Evolutionary conservation across 2,797 vertebrate genomes (phyloP), one percentile per base, ranked within the genome.

Genomic region (Bufotes viridis): DNA sequence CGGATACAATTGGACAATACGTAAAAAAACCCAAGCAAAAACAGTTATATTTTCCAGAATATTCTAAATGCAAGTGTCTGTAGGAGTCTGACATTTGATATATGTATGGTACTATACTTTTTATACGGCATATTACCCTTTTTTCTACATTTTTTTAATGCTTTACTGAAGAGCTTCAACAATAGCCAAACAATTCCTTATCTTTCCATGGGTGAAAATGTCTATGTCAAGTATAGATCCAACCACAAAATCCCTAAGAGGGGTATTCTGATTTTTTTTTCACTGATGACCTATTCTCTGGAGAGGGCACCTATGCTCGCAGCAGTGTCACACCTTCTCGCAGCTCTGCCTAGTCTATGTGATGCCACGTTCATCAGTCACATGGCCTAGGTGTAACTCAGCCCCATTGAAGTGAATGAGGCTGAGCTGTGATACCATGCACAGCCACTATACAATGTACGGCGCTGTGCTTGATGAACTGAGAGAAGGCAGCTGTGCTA

Each of bases 1-100:
- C 22, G 22, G 12, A 78, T 24, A 13, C 5, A 15, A 51, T 53
- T 55, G 74, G 74, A 78, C 74, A 78, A 78, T 24, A 9, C 22
- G 53, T 75, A 15, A 18, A 63, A 76, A 78, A 78, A 51, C 51
- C 53, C 74, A 55, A 78, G 55, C 22, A 78, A 17, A 78, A 78
- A 55, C 51, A 78, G 5, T 53, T 8, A 53, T 24, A 78, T 78
- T 49, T 53, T 55, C 74, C 51, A 24, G 49, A 53, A 78, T 53
- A 78, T 7, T 78, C 49, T 24, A 55, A 9, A 51, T 51, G 42
- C n/a, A 15, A 12, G 11, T 24, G 14, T 22, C 22, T 9, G 74
- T 53, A 51, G 51, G 17, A 8, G 51, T 55, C 51, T 76, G 49
- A 76, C 49, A 76, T 24, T 24, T 53, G 49, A 55, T 76, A 24